Evolutionary conservation across 1,140 invertebrate species (phyloP).

Genomic region (Heliconius melpomene): DNA sequence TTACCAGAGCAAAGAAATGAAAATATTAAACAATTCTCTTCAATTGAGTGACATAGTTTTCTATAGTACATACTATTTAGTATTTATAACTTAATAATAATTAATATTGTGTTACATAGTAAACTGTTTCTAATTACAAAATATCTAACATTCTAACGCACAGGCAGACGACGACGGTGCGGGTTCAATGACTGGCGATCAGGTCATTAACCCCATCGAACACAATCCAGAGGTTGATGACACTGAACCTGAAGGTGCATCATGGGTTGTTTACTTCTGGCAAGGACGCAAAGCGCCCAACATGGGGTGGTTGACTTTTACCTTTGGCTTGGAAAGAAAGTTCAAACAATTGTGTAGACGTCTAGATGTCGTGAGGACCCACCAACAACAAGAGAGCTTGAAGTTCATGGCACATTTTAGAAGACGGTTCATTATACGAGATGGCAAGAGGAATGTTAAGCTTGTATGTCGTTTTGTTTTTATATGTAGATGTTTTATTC

Average conservation of each 20-base stretch:
- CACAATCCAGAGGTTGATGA: conserved; percentile 42
- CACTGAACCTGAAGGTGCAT: conserved; percentile 86
- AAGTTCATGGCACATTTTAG: conserved; percentile 99
- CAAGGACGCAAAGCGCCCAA: conserved; percentile 96
- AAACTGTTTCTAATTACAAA: too few relatives aligned
- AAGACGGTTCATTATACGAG: conserved; percentile 95
- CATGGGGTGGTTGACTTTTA: conserved; percentile 99
- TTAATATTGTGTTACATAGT: too few relatives aligned
- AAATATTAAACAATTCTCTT: too few relatives aligned
- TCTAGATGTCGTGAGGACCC: conserved; percentile 97
- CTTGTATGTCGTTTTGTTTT: conserved; percentile 59
- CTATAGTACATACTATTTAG: too few relatives aligned
- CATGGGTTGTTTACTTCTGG: conserved; percentile 99
- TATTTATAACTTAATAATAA: too few relatives aligned
- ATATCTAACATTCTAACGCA: neutral
- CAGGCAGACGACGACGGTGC: conserved; percentile 61
- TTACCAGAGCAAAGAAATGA: too few relatives aligned
- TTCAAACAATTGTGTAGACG: conserved; percentile 98
- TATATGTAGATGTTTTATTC: neutral
- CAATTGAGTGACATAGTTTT: too few relatives aligned
- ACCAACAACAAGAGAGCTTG: conserved; percentile 99
- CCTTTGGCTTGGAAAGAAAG: conserved; percentile 98
- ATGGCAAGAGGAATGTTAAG: conserved; percentile 90
- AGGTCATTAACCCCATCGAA: neutral
- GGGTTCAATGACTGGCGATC: conserved; percentile 22